These are phyloP conservation scores for Melanostigma gelatinosum DNA, from an alignment of 2,113 vertebrate genomes.

Conservation along the genomic window DNA sequence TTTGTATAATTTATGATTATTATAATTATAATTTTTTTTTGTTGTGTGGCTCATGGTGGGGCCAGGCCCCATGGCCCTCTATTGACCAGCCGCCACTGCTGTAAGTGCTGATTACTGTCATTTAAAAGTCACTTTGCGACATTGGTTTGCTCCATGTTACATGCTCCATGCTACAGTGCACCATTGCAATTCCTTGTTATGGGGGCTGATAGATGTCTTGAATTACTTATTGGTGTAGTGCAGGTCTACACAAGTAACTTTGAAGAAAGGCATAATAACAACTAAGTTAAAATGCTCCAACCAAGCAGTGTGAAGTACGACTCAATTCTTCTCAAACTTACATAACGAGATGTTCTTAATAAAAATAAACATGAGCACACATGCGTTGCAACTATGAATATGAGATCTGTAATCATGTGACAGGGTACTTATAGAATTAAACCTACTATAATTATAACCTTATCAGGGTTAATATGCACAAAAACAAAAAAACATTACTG, in stretches of 20 bases:
- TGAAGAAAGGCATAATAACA: neutral
- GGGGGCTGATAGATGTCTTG: too few relatives aligned
- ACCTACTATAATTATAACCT: too few relatives aligned
- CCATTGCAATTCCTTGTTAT: too few relatives aligned
- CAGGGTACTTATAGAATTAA: neutral
- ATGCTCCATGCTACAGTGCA: neutral
- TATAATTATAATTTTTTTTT: too few relatives aligned
- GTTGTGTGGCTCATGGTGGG: too few relatives aligned
- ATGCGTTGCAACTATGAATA: neutral
- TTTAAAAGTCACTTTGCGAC: neutral
- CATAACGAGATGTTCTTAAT: neutral
- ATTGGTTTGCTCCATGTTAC: neutral
- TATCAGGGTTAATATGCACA: too few relatives aligned
- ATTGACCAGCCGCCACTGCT: too few relatives aligned
- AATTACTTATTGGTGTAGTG: neutral
- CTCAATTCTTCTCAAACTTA: neutral
- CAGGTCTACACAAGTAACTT: neutral
- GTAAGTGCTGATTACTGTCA: neutral
- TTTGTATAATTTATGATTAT: too few relatives aligned
- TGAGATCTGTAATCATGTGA: neutral
- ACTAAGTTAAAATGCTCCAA: neutral
- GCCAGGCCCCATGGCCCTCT: too few relatives aligned
- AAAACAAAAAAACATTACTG: too few relatives aligned
- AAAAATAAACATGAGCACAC: neutral
- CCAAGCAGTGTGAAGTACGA: neutral